These are phyloP conservation scores for Camponotus vicinus DNA, from an alignment of 1,140 invertebrate species.

Conservation along the genomic window DNA sequence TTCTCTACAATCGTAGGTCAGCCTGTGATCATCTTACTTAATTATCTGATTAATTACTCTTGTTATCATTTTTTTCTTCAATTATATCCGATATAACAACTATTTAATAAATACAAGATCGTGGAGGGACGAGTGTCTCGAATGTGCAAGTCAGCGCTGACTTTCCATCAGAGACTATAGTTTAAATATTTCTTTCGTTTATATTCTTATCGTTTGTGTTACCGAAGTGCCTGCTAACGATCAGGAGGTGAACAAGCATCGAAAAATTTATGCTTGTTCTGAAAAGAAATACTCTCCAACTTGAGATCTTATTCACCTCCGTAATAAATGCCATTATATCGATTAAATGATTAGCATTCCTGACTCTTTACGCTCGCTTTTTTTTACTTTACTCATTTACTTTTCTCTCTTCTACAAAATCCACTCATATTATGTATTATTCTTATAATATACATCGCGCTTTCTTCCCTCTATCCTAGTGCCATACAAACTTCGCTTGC, in stretches of 20 bases:
- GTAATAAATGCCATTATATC: constrained; percentile 69
- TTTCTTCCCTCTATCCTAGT: constrained; percentile 77
- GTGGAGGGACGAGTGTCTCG: constrained; percentile 78
- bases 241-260: constrained; percentile 73
- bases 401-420: constrained; percentile 54
- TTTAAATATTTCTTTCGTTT: constrained; percentile 69
- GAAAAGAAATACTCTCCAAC: constrained; percentile 63
- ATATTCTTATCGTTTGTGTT: constrained; percentile 61
- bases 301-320: constrained; percentile 67
- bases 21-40: constrained; percentile 76
- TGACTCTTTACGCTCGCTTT: constrained; percentile 78
- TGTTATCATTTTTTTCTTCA: constrained; percentile 61
- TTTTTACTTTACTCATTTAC: constrained; percentile 52
- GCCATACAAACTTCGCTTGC: constrained; percentile 78
- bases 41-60: constrained; percentile 75
- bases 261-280: constrained; percentile 68
- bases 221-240: constrained; percentile 67
- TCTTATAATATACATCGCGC: constrained; percentile 75
- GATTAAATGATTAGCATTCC: constrained; percentile 71
- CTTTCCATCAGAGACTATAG: constrained; percentile 66
- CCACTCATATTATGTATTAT: constrained; percentile 63
- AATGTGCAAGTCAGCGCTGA: constrained; percentile 67
- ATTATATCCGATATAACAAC: constrained; percentile 69
- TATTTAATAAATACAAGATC: constrained; percentile 79
- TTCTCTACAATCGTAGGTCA: constrained; percentile 74